Percentiles rank a stretch among this genome's conserved stretches.
Evolutionary conservation across 2,888 invertebrate species (phyloP).

Genomic region (Branchipolynoe longqiensis): DNA sequence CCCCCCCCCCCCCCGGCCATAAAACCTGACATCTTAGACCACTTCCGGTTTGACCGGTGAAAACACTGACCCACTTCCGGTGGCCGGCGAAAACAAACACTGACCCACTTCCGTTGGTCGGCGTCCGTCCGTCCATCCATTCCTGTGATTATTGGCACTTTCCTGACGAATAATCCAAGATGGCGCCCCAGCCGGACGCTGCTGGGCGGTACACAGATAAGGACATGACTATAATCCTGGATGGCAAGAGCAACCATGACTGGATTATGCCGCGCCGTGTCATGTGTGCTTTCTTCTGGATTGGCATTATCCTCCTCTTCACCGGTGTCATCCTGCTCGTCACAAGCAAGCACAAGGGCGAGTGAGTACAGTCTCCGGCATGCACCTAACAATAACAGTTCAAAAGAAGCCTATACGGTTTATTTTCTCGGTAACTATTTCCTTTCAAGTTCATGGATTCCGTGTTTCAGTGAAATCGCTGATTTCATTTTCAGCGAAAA

Average conservation of each 20-base stretch:
- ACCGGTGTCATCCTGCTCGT: constrained; percentile 74
- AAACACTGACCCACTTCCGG: not conserved
- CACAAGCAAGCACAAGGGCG: constrained; percentile 69
- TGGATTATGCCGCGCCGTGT: constrained; percentile 69
- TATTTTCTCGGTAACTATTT: too few species aligned
- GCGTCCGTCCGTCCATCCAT: not conserved
- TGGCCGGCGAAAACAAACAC: not conserved
- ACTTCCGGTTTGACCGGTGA: not conserved
- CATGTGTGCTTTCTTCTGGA: constrained; percentile 71
- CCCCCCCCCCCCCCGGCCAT: too few species aligned
- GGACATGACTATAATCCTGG: constrained; percentile 49
- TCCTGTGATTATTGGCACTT: not conserved
- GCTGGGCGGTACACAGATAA: constrained; percentile 30
- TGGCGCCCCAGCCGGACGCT: constrained; percentile 34
- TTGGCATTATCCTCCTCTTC: constrained; percentile 73
- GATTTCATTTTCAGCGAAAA: too few species aligned
- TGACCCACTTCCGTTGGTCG: not conserved
- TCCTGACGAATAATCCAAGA: too few species aligned
- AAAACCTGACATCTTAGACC: not conserved
- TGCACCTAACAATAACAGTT: too few species aligned
- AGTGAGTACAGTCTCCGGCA: constrained; percentile 67
- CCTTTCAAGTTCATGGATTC: too few species aligned
- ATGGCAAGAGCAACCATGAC: constrained; percentile 59
- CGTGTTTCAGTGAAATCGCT: too few species aligned
- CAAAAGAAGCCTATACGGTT: too few species aligned